phyloP scores from a whole-genome alignment of 2,113 vertebrate species.

The Phyllostomus hastatus region DNA sequence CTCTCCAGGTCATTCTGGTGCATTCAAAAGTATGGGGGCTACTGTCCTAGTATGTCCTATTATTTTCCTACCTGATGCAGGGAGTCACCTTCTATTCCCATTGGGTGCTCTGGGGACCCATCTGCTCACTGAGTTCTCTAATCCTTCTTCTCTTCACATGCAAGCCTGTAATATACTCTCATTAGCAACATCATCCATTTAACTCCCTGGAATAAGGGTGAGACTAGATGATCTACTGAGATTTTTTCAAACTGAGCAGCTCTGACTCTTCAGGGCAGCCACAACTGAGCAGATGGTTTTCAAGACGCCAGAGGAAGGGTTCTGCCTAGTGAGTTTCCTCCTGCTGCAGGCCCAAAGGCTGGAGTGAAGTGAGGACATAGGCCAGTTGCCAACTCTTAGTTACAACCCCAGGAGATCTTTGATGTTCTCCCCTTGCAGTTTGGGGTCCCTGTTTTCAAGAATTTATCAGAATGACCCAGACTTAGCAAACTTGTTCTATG shows the following conservation, averaged over 20 bases:
- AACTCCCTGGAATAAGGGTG: no score
- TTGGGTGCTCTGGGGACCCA: background rate
- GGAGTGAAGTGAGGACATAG: constrained; percentile 70
- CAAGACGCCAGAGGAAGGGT: background rate
- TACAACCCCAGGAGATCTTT: constrained; percentile 68
- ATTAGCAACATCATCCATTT: background rate
- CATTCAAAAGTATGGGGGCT: background rate
- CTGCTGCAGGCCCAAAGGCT: background rate
- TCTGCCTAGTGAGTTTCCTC: background rate
- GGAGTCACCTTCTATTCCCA: background rate
- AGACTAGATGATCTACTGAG: background rate
- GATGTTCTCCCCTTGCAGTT: constrained; percentile 63
- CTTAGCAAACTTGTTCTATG: constrained; percentile 68
- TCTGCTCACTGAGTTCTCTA: background rate
- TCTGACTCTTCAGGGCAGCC: background rate
- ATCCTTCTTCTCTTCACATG: background rate
- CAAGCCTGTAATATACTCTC: background rate
- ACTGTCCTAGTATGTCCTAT: background rate
- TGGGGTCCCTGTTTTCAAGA: constrained; percentile 73
- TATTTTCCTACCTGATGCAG: background rate
- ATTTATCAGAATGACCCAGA: constrained; percentile 75
- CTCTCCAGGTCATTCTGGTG: background rate
- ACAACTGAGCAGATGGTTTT: background rate
- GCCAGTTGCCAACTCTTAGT: constrained; percentile 52
- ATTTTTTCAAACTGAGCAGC: background rate